Evolutionary conservation across 1,140 invertebrate species (phyloP).

Genomic region (Probaryconus sp.): DNA sequence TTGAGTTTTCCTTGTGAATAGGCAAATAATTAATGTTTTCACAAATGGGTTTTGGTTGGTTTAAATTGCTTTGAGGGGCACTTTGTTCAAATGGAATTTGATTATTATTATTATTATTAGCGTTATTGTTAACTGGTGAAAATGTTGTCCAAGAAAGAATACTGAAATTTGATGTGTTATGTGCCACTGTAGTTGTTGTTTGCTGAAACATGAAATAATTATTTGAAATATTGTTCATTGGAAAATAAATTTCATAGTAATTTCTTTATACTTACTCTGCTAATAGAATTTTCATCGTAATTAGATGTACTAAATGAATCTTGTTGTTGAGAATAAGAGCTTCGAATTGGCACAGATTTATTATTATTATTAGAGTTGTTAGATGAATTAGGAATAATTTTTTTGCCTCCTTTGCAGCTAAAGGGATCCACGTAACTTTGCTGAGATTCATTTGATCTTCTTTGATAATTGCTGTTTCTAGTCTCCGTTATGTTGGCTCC

Average conservation of each 20-base stretch:
- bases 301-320: conserved; percentile 67
- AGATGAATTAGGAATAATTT: conserved; percentile 38
- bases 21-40: conserved; percentile 73
- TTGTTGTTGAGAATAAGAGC: conserved; percentile 66
- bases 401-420: conserved; percentile 51
- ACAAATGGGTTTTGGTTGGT: conserved; percentile 69
- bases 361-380: conserved; percentile 35
- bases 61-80: conserved; percentile 59
- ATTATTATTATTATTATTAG: conserved; percentile 65
- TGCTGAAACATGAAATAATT: conserved; percentile 42
- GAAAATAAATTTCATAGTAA: neutral
- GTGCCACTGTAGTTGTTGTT: conserved; percentile 73
- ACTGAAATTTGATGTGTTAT: conserved; percentile 76
- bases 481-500: conserved; percentile 44
- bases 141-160: conserved; percentile 77
- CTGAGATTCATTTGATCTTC: conserved; percentile 46
- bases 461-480: conserved; percentile 54
- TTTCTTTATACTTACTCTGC: conserved; percentile 49
- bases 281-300: conserved; percentile 68
- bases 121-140: conserved; percentile 66
- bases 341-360: conserved; percentile 43
- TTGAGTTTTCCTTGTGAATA: conserved; percentile 69
- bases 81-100: conserved; percentile 68
- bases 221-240: conserved; percentile 1
- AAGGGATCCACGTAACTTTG: conserved; percentile 48